These are phyloP conservation scores for Drosophila anceps DNA, from an alignment of 2,888 invertebrate genomes.

Conservation along the genomic window DNA sequence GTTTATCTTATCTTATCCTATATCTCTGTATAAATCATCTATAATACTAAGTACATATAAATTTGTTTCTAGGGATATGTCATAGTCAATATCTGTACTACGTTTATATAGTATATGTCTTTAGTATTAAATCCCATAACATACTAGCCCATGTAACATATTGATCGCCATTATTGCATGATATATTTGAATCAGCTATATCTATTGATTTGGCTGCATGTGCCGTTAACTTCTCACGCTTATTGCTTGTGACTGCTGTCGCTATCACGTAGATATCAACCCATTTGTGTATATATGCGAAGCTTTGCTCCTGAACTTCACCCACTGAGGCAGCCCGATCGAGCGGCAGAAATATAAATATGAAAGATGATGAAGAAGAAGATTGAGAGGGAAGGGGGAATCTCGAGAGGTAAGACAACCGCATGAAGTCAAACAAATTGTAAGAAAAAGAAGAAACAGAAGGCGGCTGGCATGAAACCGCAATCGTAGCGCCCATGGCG, in stretches of 20 bases:
- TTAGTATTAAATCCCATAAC: neutral
- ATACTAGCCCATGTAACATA: neutral
- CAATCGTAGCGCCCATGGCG: constrained; percentile 58
- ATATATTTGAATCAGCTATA: neutral
- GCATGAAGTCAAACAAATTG: constrained; percentile 69
- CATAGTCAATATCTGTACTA: no score
- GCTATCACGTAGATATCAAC: constrained; percentile 64
- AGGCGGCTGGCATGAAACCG: constrained; percentile 55
- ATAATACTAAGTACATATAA: no score
- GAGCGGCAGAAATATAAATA: constrained; percentile 19
- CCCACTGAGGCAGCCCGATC: constrained; percentile 40
- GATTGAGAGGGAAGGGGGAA: constrained; percentile 4
- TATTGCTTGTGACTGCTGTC: constrained; percentile 55
- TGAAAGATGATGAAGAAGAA: constrained; percentile 16
- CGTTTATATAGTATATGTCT: no score
- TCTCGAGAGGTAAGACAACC: constrained; percentile 35
- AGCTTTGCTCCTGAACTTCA: constrained; percentile 72
- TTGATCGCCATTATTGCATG: neutral
- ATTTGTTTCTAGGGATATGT: no score
- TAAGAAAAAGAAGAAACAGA: constrained; percentile 30
- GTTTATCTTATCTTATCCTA: neutral
- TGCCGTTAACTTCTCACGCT: constrained; percentile 48
- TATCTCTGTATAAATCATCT: no score
- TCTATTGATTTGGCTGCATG: constrained; percentile 7
- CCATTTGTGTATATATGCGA: constrained; percentile 31